These are phyloP conservation scores for Corythaixoides concolor DNA, from an alignment of 2,113 vertebrate species.

Conservation along the genomic window DNA sequence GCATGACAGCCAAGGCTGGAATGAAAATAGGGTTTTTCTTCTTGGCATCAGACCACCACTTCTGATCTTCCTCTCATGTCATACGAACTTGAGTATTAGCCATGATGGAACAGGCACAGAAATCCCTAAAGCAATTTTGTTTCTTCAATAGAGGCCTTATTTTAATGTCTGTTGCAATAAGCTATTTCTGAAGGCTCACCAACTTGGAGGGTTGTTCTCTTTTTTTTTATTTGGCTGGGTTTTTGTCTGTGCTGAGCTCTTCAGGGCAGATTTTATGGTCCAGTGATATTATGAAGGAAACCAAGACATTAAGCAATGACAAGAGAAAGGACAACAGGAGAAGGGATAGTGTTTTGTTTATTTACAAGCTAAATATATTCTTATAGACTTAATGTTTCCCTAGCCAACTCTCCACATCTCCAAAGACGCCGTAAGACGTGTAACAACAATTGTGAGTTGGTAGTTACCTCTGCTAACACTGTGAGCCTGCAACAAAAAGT, in stretches of 20 bases:
- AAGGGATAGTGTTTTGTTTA: not conserved
- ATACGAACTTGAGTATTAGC: not conserved
- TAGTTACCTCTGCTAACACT: not conserved
- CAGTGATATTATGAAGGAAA: not conserved
- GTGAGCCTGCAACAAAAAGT: not conserved
- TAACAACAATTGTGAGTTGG: not conserved
- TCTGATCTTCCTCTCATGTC: not conserved
- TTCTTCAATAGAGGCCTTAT: not conserved
- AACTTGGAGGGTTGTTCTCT: not conserved
- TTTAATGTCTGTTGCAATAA: not conserved
- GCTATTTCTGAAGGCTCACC: not conserved
- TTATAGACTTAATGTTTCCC: not conserved
- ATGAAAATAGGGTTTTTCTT: not conserved
- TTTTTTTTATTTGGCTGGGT: not conserved
- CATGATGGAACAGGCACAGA: not conserved
- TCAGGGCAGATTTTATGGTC: conserved; percentile 28
- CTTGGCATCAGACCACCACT: not conserved
- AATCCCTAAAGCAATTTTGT: conserved; percentile 17
- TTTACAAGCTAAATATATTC: not conserved
- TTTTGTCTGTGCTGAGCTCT: conserved; percentile 8
- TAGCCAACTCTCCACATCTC: not conserved
- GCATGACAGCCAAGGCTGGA: not conserved
- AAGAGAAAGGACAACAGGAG: not conserved
- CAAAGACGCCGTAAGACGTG: not conserved
- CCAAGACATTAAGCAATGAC: not conserved